phyloP scores from a whole-genome alignment of 2,888 invertebrate species.

The Ceramica pisi region DNA sequence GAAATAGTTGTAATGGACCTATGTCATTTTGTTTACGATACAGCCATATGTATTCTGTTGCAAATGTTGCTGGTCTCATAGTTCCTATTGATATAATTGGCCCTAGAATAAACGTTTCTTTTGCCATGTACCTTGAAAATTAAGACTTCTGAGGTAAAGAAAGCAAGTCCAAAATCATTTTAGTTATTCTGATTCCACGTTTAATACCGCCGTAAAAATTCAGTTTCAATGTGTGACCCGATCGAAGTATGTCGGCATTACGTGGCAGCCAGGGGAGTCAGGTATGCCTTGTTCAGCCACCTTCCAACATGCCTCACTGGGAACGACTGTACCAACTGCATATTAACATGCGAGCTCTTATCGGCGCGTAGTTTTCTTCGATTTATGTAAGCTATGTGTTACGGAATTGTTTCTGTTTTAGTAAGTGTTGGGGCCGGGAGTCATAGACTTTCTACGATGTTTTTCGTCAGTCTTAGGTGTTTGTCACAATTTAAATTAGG shows the following conservation, averaged over 20 bases:
- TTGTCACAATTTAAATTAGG: neutral
- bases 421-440: neutral
- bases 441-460: neutral
- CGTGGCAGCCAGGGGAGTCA: constrained; percentile 14
- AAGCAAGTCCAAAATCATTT: neutral
- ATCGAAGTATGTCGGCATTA: constrained; percentile 2
- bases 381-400: constrained; percentile 36
- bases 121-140: neutral
- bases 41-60: neutral
- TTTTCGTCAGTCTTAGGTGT: neutral
- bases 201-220: neutral
- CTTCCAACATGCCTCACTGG: constrained; percentile 40
- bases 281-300: constrained; percentile 58
- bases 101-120: neutral
- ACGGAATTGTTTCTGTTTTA: constrained; percentile 6
- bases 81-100: neutral
- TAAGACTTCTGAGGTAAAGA: neutral
- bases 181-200: neutral
- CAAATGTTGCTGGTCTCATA: neutral
- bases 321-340: constrained; percentile 48
- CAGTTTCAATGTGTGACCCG: neutral
- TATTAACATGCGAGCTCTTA: constrained; percentile 60
- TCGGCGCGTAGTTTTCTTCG: constrained; percentile 49
- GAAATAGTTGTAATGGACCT: constrained; percentile 11
- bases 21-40: neutral